Evolutionary conservation across 2,888 invertebrate genomes (phyloP).

Genomic region (Heliconius erato): DNA sequence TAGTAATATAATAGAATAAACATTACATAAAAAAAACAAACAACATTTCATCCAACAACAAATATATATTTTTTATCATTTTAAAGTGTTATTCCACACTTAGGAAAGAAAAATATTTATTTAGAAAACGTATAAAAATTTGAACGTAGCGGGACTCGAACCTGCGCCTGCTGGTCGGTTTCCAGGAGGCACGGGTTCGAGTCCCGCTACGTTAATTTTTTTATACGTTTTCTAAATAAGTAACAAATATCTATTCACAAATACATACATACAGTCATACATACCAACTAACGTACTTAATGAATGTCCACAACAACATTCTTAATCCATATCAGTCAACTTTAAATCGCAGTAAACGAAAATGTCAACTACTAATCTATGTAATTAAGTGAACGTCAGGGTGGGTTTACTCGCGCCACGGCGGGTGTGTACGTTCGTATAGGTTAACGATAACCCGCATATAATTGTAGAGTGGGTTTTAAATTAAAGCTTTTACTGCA

Average conservation of each 20-base stretch:
- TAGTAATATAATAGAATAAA: too few species aligned
- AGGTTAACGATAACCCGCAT: constrained; percentile 30
- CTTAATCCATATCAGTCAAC: constrained; percentile 78
- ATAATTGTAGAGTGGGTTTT: constrained; percentile 41
- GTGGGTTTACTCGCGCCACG: constrained; percentile 61
- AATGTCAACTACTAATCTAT: constrained; percentile 84
- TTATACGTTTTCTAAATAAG: too few species aligned
- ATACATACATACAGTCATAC: not conserved
- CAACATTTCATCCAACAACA: not conserved
- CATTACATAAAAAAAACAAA: not conserved
- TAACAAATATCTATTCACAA: not conserved
- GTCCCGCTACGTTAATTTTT: too few species aligned
- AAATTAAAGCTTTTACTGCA: constrained; percentile 22
- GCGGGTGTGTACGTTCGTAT: constrained; percentile 48
- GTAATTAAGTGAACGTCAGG: constrained; percentile 84
- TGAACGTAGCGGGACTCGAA: too few species aligned
- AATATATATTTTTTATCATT: too few species aligned
- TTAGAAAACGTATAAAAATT: too few species aligned
- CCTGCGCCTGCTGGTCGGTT: too few species aligned
- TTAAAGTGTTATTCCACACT: too few species aligned
- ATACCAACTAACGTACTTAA: constrained; percentile 11
- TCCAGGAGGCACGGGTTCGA: too few species aligned
- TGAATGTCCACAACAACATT: constrained; percentile 40
- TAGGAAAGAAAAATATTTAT: too few species aligned
- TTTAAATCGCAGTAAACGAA: constrained; percentile 77